phyloP scores from a whole-genome alignment of 2,113 vertebrate species.

The Mesocricetus auratus region DNA sequence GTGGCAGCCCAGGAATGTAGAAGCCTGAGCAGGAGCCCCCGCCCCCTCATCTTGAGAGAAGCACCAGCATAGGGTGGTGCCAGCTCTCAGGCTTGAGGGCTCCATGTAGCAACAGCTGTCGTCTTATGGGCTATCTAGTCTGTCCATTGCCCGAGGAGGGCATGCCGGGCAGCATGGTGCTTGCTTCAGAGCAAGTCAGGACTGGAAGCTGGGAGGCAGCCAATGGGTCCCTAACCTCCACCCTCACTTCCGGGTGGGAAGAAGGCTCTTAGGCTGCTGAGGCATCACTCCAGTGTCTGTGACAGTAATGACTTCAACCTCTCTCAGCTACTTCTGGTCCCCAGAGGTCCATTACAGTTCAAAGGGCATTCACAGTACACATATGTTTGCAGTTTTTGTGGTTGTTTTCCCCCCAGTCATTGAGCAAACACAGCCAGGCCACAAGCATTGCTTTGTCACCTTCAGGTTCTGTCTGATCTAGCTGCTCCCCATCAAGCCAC shows the following conservation, averaged over 20 bases:
- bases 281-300: not conserved
- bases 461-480: not conserved
- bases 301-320: not conserved
- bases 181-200: not conserved
- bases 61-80: fast-evolving
- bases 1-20: conserved; percentile 51
- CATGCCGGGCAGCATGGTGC: fast-evolving
- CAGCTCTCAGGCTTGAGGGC: not conserved
- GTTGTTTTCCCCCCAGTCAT: not conserved
- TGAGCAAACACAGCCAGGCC: not conserved
- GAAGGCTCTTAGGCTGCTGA: not conserved
- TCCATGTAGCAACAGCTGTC: not conserved
- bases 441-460: not conserved
- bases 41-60: not conserved
- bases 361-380: not conserved
- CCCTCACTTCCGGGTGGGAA: not conserved
- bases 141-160: not conserved
- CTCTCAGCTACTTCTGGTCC: not conserved
- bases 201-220: not conserved
- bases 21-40: not conserved
- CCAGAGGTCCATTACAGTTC: not conserved
- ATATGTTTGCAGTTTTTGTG: not conserved
- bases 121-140: fast-evolving
- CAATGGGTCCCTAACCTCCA: not conserved
- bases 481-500: not conserved